Base-by-base conservation (phyloP, 2,113 vertebrate genomes). In the Ammodytes marinus region DNA sequence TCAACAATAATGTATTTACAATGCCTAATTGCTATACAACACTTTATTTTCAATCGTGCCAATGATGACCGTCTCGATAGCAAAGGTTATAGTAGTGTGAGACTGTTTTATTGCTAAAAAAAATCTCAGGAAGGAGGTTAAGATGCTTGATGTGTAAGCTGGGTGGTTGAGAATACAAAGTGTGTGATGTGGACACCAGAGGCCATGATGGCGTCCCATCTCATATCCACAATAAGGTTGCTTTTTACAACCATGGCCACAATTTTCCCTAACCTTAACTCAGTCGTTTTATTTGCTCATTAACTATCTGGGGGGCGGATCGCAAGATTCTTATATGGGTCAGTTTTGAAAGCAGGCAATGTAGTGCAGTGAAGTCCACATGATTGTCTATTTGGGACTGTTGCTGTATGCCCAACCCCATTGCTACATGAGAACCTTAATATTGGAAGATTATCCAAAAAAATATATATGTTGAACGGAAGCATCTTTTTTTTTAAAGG, bases 131-230 rank as follows among this genome's bases (percentile, higher is more conserved):
- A 4, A 53, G 35, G 11, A 17, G 45, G 37, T 39, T 14, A 69
- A 57, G 43, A 71, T 64, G 66, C 6, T 52, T 59, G 59, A 71
- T 65, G 66, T 5, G 43, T 40, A 4, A 11, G 8, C 7, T 12
- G 50, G 17, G 55, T 35, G 47, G n/a, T 49, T 35, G 11, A 63
- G 61, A 67, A 68, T 54, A 74, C 55, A 53, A 40, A 54, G 15
- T 67, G 39, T 70, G 68, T 14, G 9, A 60, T 43, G 10, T 43
- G 53, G 68, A 70, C 52, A 57, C n/a, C 40, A 57, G 68, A 45
- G 40, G 39, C n/a, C 3, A 3, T 17, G 43, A 57, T 37, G 6
- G 53, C 0, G 7, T 59, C 69, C 54, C 13, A 10, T 70, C 42
- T 58, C 19, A 8, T 15, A 46, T 46, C 13, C 46, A 6, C 67